phyloP scores from a whole-genome alignment of 1,140 invertebrate genomes.

The Aplysia californica region DNA sequence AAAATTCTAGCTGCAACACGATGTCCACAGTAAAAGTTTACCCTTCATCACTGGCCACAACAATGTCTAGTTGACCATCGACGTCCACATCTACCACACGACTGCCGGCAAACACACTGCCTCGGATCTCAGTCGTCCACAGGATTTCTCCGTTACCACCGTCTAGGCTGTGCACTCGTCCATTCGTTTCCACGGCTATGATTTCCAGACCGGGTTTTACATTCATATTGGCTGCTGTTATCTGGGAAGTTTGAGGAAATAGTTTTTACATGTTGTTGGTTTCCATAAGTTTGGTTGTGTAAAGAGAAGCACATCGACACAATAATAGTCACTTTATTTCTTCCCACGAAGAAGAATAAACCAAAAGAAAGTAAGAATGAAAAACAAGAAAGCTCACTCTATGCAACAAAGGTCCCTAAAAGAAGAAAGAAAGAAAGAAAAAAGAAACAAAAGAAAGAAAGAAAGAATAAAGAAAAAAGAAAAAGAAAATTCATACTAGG shows the following conservation, averaged over 20 bases:
- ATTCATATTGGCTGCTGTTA: conserved; percentile 55
- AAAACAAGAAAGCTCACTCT: no score
- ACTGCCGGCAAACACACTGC: conserved; percentile 50
- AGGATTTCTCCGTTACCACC: conserved; percentile 35
- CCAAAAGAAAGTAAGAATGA: neutral
- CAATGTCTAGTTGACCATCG: conserved; percentile 53
- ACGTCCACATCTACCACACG: conserved; percentile 51
- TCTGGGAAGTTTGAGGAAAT: conserved; percentile 30
- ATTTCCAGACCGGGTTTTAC: conserved; percentile 51
- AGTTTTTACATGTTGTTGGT: no score
- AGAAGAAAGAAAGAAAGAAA: no score
- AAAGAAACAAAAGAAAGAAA: no score
- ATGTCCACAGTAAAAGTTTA: conserved; percentile 29
- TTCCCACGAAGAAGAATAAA: neutral
- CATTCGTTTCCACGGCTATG: conserved; percentile 55
- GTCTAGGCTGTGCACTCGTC: conserved; percentile 53
- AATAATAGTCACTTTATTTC: no score
- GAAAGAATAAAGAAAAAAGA: no score
- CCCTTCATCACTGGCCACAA: conserved; percentile 58
- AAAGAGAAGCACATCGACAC: no score
- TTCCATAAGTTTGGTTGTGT: no score
- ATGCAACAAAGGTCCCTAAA: no score
- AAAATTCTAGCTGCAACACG: neutral
- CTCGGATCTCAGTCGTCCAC: conserved; percentile 56
- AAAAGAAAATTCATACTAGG: no score